Percentiles rank a stretch among this genome's conserved stretches.
These are phyloP conservation scores for Ganaspis brasiliensis DNA, from an alignment of 2,888 invertebrate genomes.

Conservation along the genomic window DNA sequence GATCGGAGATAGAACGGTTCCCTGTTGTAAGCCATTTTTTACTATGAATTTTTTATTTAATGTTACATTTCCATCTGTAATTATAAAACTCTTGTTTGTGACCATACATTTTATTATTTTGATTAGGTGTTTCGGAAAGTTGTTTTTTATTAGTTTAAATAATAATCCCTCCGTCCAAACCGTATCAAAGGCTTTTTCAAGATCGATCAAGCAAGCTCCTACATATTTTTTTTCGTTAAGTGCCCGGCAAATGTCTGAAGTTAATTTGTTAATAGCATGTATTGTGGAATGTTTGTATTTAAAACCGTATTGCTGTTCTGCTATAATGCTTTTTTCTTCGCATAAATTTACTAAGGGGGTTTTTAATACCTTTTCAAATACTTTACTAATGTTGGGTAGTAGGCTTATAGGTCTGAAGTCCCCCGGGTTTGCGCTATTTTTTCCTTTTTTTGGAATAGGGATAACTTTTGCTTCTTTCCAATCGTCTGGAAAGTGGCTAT, in stretches of 20 bases:
- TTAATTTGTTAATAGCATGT: constrained; percentile 58
- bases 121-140: constrained; percentile 56
- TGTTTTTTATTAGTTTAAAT: constrained; percentile 55
- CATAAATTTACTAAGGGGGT: neutral
- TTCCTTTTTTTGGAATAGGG: neutral
- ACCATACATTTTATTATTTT: constrained; percentile 61
- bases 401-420: neutral
- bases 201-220: constrained; percentile 48
- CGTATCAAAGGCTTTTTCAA: constrained; percentile 48
- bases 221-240: constrained; percentile 45
- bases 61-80: neutral
- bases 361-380: neutral
- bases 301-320: constrained; percentile 60
- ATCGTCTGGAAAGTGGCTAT: neutral
- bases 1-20: constrained; percentile 55
- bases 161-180: constrained; percentile 58
- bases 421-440: neutral
- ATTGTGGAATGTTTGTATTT: constrained; percentile 57
- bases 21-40: constrained; percentile 59
- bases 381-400: neutral
- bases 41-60: constrained; percentile 48
- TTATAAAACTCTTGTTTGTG: constrained; percentile 41
- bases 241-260: constrained; percentile 50
- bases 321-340: constrained; percentile 48
- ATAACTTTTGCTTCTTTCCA: neutral